A percentile compares a stretch with the other conserved stretches of the same genome.
These are phyloP conservation scores for Poeciliopsis turneri DNA, from an alignment of 2,797 vertebrate species.

Conservation along the genomic window DNA sequence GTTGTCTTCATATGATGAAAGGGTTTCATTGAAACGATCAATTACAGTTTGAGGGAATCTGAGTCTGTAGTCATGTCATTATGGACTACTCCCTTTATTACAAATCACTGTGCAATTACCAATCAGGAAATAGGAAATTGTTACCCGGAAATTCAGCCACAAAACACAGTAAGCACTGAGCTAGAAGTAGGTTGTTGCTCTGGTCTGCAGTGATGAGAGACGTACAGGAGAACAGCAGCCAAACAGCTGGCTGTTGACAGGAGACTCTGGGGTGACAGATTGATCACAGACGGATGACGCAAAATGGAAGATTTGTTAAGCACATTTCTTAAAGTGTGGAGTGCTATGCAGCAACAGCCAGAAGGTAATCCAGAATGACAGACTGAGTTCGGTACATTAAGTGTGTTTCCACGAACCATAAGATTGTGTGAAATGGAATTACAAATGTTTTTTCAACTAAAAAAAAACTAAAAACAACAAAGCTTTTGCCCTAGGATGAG, in stretches of 20 bases:
- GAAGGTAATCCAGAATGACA: not conserved
- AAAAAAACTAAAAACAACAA: no score
- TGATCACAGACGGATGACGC: not conserved
- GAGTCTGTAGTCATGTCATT: not conserved
- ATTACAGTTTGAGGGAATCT: conserved; percentile 2
- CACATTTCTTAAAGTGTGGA: not conserved
- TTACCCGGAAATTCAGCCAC: not conserved
- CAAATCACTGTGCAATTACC: not conserved
- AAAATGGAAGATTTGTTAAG: not conserved
- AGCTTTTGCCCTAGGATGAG: no score
- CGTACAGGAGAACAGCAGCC: not conserved
- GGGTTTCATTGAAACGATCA: not conserved
- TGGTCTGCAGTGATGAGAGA: not conserved
- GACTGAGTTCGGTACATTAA: not conserved
- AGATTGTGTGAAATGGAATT: no score
- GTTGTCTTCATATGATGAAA: conserved; percentile 15
- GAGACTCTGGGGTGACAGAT: not conserved
- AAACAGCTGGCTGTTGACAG: not conserved
- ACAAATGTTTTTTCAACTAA: no score
- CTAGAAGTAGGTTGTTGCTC: not conserved
- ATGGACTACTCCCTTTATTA: not conserved
- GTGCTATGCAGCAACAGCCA: not conserved
- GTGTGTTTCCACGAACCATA: no score
- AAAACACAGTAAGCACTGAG: not conserved
- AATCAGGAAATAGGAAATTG: not conserved